These are phyloP conservation scores for Tenebrio molitor DNA, from an alignment of 1,140 invertebrate genomes.

Conservation along the genomic window DNA sequence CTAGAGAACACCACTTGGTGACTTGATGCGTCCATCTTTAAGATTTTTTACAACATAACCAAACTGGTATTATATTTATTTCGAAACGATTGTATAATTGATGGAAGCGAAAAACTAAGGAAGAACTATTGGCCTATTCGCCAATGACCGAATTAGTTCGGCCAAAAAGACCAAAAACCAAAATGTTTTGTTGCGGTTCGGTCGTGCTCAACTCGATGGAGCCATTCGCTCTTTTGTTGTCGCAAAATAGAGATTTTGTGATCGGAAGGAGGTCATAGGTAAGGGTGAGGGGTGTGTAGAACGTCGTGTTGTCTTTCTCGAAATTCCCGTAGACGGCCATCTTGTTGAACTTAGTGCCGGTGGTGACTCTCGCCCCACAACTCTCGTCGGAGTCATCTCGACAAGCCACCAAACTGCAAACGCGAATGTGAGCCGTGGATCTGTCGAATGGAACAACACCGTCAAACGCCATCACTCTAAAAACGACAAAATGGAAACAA, in stretches of 20 bases:
- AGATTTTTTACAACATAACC: too few species aligned
- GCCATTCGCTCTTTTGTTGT: too few species aligned
- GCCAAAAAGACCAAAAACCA: neutral
- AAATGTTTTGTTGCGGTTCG: too few species aligned
- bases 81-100: too few species aligned
- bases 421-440: constrained; percentile 22
- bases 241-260: too few species aligned
- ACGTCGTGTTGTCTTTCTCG: constrained; percentile 16
- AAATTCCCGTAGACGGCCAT: constrained; percentile 48
- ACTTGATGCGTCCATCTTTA: too few species aligned
- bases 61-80: too few species aligned
- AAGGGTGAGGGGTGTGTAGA: constrained; percentile 50
- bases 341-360: constrained; percentile 46
- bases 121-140: too few species aligned
- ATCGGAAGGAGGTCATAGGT: constrained; percentile 34
- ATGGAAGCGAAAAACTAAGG: too few species aligned
- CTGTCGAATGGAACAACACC: constrained; percentile 8
- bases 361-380: constrained; percentile 45
- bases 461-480: constrained; percentile 50
- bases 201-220: too few species aligned
- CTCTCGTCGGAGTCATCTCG: constrained; percentile 41
- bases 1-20: too few species aligned
- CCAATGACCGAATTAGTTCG: neutral
- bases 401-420: constrained; percentile 51
- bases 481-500: neutral